These are phyloP conservation scores for Melanaphis sacchari DNA, from an alignment of 1,140 invertebrate species.

Conservation along the genomic window DNA sequence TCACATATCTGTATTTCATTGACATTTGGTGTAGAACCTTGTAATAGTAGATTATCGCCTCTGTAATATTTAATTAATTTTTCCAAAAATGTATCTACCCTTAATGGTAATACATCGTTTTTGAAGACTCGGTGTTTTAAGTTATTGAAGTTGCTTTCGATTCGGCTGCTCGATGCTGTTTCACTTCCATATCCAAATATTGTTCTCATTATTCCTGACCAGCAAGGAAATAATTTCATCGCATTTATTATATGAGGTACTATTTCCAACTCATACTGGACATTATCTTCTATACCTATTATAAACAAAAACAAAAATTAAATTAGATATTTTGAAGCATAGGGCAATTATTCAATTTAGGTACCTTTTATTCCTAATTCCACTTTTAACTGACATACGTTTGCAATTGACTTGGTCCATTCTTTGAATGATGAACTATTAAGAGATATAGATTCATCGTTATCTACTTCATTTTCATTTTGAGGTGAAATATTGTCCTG, in stretches of 20 bases:
- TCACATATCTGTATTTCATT: too few species aligned
- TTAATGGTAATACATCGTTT: not conserved
- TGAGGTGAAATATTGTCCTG: not conserved
- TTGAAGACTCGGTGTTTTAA: conserved; percentile 6
- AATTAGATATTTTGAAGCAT: not conserved
- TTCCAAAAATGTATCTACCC: not conserved
- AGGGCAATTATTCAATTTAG: not conserved
- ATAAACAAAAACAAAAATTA: not conserved
- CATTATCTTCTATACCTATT: not conserved
- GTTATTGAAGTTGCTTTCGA: not conserved
- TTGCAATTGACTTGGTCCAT: not conserved
- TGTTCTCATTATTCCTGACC: not conserved
- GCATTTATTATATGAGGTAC: not conserved
- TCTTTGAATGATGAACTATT: not conserved
- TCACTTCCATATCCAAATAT: not conserved
- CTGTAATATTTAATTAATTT: not conserved
- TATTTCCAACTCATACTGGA: not conserved
- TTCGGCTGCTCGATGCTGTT: not conserved
- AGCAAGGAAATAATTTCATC: not conserved
- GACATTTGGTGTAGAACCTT: not conserved
- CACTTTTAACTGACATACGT: not conserved
- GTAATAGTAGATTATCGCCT: not conserved
- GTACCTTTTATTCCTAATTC: not conserved
- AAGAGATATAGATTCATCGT: not conserved
- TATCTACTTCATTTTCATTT: not conserved